phyloP scores from a whole-genome alignment of 2,113 vertebrate species.

The Spheniscus mendiculus region DNA sequence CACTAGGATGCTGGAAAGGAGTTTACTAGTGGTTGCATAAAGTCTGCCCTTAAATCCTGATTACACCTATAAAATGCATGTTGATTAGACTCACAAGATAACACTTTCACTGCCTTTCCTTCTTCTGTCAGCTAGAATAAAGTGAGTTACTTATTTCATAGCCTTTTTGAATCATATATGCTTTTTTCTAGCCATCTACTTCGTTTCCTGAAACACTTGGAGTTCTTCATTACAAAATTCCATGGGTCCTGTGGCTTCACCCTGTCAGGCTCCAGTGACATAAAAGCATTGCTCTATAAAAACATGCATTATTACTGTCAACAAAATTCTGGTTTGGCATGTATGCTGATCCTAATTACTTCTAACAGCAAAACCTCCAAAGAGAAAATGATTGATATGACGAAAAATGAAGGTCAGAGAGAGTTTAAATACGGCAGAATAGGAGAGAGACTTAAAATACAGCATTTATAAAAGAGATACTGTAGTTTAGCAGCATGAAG shows the following conservation, averaged over 20 bases:
- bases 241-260: background rate
- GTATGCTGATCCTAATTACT: background rate
- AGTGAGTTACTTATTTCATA: background rate
- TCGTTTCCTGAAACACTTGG: background rate
- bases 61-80: background rate
- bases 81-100: background rate
- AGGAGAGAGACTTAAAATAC: background rate
- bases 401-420: conserved; percentile 24
- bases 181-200: background rate
- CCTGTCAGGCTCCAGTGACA: background rate
- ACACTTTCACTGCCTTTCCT: background rate
- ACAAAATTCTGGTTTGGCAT: background rate
- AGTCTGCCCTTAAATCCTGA: background rate
- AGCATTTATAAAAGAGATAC: background rate
- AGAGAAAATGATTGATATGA: background rate
- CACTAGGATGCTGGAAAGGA: background rate
- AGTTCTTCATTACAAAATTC: background rate
- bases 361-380: background rate
- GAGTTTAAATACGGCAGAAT: conserved; percentile 21
- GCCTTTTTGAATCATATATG: background rate
- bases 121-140: background rate
- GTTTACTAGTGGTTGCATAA: background rate
- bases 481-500: background rate
- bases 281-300: background rate
- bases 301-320: background rate